phyloP scores from a whole-genome alignment of 1,140 invertebrate genomes.

The Agraylea sexmaculata region DNA sequence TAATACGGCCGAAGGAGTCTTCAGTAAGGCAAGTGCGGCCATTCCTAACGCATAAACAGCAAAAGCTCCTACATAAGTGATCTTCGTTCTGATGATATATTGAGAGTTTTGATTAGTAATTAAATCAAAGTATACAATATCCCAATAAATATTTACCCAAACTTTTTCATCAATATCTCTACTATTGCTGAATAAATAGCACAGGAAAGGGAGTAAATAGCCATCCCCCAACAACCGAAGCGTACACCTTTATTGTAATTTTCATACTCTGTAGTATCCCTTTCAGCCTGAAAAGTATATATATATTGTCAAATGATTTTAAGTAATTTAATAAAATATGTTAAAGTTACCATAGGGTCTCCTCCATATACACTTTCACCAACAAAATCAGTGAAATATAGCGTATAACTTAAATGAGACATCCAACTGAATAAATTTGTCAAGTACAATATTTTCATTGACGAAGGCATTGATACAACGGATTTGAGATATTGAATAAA shows the following conservation, averaged over 20 bases:
- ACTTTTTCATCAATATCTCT: conserved; percentile 59
- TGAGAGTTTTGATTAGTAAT: not conserved
- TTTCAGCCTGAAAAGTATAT: conserved; percentile 36
- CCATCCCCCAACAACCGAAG: conserved; percentile 77
- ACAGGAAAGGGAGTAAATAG: conserved; percentile 72
- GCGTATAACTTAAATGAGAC: conserved; percentile 73
- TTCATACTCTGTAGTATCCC: conserved; percentile 34
- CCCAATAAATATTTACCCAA: conserved; percentile 38
- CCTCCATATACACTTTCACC: conserved; percentile 70
- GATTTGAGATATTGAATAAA: conserved; percentile 56
- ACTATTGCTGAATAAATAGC: conserved; percentile 68
- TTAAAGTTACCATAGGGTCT: conserved; percentile 45
- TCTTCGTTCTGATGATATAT: conserved; percentile 43
- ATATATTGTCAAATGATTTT: not conserved
- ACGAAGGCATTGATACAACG: conserved; percentile 65
- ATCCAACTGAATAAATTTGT: conserved; percentile 83
- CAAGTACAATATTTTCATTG: conserved; percentile 60
- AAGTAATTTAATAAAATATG: conserved; percentile 2
- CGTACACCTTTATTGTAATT: conserved; percentile 66
- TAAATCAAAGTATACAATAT: conserved; percentile 1
- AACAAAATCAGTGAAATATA: conserved; percentile 83
- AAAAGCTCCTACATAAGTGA: conserved; percentile 63
- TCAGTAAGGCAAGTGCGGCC: conserved; percentile 56
- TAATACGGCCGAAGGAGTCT: conserved; percentile 55
- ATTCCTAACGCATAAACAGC: conserved; percentile 65